Evolutionary conservation across 2,113 vertebrate genomes (phyloP).

Genomic region (Gnathonemus echidnorhynchus): DNA sequence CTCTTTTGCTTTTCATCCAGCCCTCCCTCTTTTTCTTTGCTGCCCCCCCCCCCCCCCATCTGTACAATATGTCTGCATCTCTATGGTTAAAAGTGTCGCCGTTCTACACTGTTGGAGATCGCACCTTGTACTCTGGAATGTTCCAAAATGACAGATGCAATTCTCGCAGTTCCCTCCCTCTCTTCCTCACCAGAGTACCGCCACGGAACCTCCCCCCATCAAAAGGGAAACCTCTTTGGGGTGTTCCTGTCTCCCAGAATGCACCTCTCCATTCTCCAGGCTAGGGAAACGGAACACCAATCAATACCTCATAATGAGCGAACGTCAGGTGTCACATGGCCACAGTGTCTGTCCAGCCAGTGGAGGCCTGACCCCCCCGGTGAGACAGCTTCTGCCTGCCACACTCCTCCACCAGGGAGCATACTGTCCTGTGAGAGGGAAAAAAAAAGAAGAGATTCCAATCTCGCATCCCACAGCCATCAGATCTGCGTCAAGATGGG

Average conservation of each 20-base stretch:
- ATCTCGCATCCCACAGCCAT: constrained; percentile 43
- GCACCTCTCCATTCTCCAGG: background rate
- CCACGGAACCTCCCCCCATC: background rate
- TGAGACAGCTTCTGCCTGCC: background rate
- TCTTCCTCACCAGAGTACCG: background rate
- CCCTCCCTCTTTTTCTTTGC: constrained; percentile 8
- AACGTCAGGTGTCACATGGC: background rate
- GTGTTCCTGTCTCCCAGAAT: background rate
- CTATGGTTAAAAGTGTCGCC: background rate
- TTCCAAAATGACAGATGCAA: constrained; percentile 23
- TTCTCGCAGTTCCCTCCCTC: background rate
- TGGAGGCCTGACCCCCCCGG: background rate
- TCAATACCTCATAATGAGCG: background rate
- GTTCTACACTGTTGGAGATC: constrained; percentile 29
- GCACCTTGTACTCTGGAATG: constrained; percentile 55
- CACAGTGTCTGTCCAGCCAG: background rate
- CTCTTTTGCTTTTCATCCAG: background rate
- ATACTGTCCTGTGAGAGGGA: constrained; percentile 32
- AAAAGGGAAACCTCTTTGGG: background rate
- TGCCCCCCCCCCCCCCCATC: background rate
- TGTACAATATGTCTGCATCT: background rate
- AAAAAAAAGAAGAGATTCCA: constrained; percentile 40
- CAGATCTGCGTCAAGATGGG: constrained; percentile 27
- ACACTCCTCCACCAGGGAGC: constrained; percentile 18
- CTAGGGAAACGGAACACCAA: background rate